Conservation (phyloP, 2,113 vertebrate species). For the Emydocephalus ijimae region DNA sequence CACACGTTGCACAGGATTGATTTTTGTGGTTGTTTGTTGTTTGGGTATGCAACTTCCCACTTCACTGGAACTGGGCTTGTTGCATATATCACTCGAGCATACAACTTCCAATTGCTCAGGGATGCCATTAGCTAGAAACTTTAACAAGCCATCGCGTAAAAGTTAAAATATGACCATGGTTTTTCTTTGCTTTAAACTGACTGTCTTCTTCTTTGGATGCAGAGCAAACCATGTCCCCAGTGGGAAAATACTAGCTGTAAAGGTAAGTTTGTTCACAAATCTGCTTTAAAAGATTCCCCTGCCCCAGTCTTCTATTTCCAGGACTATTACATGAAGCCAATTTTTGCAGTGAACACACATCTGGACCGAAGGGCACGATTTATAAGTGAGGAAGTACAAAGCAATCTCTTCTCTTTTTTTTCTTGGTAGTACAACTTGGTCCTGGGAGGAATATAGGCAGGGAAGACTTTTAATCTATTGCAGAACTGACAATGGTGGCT, state of each 20-base stretch:
- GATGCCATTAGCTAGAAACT: not conserved
- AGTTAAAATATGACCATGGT: not conserved
- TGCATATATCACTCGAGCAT: not conserved
- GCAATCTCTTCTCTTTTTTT: fast-evolving
- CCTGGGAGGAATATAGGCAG: fast-evolving
- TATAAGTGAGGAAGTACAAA: fast-evolving
- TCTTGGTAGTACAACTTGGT: fast-evolving
- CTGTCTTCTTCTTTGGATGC: conserved; percentile 43
- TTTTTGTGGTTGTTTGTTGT: not conserved
- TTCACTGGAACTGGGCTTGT: not conserved
- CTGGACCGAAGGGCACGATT: not conserved
- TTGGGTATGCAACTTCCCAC: too few relatives aligned
- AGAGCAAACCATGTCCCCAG: conserved; percentile 91
- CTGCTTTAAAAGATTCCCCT: conserved; percentile 12
- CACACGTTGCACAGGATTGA: not conserved
- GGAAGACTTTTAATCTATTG: not conserved
- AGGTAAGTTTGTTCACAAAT: conserved; percentile 76
- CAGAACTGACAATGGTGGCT: not conserved
- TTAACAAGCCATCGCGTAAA: not conserved
- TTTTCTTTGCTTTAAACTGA: conserved; percentile 5
- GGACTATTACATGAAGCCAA: not conserved
- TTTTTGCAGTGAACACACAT: not conserved
- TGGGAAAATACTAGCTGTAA: conserved; percentile 91
- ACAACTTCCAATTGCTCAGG: not conserved
- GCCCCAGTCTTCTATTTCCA: not conserved